phyloP scores from a whole-genome alignment of 2,113 vertebrate species.

The Erpornis zantholeuca region DNA sequence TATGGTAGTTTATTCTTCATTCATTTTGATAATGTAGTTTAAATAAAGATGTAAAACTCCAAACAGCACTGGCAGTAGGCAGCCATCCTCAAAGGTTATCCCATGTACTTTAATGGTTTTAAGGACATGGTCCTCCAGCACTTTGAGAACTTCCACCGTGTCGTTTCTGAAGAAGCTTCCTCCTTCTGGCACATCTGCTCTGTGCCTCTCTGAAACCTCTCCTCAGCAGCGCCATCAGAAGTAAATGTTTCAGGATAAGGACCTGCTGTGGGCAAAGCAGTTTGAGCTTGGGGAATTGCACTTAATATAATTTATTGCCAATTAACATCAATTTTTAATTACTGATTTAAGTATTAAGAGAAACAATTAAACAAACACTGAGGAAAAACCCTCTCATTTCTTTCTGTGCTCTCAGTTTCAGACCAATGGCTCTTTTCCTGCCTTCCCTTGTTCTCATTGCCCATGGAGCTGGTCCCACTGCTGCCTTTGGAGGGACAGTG shows the following conservation, averaged over 20 bases:
- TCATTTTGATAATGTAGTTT: conserved; percentile 57
- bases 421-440: not conserved
- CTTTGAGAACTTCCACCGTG: not conserved
- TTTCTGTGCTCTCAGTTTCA: not conserved
- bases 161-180: not conserved
- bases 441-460: not conserved
- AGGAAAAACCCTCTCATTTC: not conserved
- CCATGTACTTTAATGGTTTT: not conserved
- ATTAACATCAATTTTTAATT: not conserved
- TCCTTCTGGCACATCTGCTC: not conserved
- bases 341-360: not conserved
- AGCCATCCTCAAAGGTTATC: conserved; percentile 43
- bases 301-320: not conserved
- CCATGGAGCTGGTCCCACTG: accelerated
- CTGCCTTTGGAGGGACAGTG: not conserved
- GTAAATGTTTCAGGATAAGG: not conserved
- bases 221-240: not conserved
- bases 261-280: not conserved
- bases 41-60: conserved; percentile 51
- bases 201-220: not conserved
- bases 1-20: conserved; percentile 44
- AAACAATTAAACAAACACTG: not conserved
- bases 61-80: not conserved
- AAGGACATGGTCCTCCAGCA: not conserved
- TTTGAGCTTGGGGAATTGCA: not conserved